Conservation (phyloP, 2,113 vertebrate species). For the Chaenogobius annularis region DNA sequence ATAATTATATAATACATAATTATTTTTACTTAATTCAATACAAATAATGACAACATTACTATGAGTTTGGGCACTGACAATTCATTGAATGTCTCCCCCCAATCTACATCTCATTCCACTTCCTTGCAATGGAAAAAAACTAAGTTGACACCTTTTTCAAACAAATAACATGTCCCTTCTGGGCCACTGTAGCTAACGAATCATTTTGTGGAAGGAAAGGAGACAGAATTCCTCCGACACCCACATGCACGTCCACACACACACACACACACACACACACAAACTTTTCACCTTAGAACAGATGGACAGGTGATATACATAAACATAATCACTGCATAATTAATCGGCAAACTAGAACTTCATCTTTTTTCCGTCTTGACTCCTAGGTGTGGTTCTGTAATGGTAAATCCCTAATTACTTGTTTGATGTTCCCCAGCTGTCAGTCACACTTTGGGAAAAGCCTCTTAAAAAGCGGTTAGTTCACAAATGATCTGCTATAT, state of each 20-base stretch:
- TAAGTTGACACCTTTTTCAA: background rate
- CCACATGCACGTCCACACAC: too few species aligned
- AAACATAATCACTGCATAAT: constrained; percentile 1
- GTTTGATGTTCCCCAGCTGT: constrained; percentile 76
- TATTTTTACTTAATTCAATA: too few species aligned
- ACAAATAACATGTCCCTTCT: background rate
- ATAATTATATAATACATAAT: too few species aligned
- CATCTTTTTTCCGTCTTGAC: constrained; percentile 33
- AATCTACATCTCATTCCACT: too few species aligned
- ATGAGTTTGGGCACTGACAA: too few species aligned
- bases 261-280: too few species aligned
- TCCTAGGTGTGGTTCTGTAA: constrained; percentile 51
- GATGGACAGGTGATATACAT: constrained; percentile 11
- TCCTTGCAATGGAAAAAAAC: too few species aligned
- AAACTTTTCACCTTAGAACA: constrained; percentile 12
- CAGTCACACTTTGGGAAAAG: constrained; percentile 76
- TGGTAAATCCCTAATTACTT: constrained; percentile 78
- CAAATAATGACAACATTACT: too few species aligned
- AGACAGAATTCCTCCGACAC: background rate
- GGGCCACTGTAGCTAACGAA: background rate
- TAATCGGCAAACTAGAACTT: constrained; percentile 11
- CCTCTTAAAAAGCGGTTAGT: constrained; percentile 78
- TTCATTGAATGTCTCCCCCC: background rate
- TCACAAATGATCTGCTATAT: constrained; percentile 82
- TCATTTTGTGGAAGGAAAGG: too few species aligned